These are phyloP conservation scores for Thamnophis elegans DNA, from an alignment of 2,797 vertebrate genomes.

Conservation along the genomic window DNA sequence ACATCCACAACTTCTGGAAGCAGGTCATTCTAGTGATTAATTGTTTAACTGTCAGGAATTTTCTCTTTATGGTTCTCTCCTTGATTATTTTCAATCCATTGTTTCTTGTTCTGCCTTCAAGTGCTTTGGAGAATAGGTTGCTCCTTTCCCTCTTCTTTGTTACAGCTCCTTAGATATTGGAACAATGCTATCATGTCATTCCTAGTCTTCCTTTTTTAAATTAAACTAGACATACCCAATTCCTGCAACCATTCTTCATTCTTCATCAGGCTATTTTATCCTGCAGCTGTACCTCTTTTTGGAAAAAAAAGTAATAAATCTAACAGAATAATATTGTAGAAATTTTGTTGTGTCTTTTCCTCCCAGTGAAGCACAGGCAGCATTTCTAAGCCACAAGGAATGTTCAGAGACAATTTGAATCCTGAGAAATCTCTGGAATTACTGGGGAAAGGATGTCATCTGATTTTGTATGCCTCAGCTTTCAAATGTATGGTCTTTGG, in stretches of 20 bases:
- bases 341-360: neutral
- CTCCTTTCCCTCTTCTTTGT: neutral
- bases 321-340: neutral
- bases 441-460: neutral
- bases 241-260: neutral
- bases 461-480: neutral
- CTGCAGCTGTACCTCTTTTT: neutral
- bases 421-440: neutral
- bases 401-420: neutral
- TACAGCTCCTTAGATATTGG: neutral
- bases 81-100: neutral
- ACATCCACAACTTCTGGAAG: neutral
- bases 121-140: neutral
- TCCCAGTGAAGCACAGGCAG: neutral
- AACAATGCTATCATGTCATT: neutral
- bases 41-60: neutral
- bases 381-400: neutral
- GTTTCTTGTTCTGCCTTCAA: neutral
- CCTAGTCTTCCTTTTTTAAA: neutral
- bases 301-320: neutral
- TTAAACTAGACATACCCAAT: neutral
- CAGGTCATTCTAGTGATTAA: neutral
- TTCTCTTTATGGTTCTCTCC: neutral
- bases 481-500: neutral
- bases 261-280: neutral